phyloP scores from a whole-genome alignment of 35 echinoderm and acorn worm genomes.

The Heliocidaris tuberculata region DNA sequence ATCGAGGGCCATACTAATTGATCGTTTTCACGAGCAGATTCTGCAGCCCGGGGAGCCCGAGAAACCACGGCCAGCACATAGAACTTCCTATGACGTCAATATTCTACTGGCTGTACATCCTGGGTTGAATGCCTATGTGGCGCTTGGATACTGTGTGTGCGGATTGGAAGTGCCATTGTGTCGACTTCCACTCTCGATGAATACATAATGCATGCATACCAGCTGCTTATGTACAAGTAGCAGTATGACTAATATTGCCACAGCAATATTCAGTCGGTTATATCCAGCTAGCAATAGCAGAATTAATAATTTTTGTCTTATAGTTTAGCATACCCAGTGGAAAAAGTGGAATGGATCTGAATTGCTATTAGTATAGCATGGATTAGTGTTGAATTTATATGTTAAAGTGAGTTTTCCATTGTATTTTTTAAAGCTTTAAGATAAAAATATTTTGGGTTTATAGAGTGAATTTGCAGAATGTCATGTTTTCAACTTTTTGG shows the following conservation, averaged over 20 bases:
- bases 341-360: no score
- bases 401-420: no score
- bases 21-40: slow-evolving; percentile 19
- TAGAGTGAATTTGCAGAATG: no score
- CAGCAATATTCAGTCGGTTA: no score
- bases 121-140: neutral
- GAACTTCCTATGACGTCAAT: slow-evolving; percentile 45
- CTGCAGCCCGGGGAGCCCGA: neutral
- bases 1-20: slow-evolving; percentile 45
- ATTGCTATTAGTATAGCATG: no score
- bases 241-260: neutral
- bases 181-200: neutral
- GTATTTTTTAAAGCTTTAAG: no score
- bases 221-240: neutral
- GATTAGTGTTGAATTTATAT: no score
- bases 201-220: neutral
- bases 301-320: no score
- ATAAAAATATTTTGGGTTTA: no score
- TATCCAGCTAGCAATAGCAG: no score
- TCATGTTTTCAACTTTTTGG: no score
- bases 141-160: neutral
- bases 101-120: neutral
- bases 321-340: no score
- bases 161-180: neutral
- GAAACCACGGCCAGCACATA: neutral